Base-by-base conservation (phyloP, 2,888 invertebrate species). In the Dasypolia templi region DNA sequence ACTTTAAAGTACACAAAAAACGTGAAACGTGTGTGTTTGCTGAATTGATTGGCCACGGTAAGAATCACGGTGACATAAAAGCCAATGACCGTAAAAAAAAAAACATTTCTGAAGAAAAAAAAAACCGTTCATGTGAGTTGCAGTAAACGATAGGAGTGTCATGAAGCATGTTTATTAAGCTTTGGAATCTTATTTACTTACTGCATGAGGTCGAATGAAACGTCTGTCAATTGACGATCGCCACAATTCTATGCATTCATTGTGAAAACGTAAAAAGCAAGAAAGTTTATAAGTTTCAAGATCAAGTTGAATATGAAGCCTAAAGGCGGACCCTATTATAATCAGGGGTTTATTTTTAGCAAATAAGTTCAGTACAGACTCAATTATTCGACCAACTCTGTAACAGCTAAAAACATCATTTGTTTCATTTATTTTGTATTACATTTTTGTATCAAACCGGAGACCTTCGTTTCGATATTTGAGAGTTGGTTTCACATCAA, bases 251-350 rank as follows among this genome's bases (percentile, higher is more conserved):
- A 14, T 6, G 39, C 1, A 44, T 44, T 55, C 29, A 39, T 63
- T n/a, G 4, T 14, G 26, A 35, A 44, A 63, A 46, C 1, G 0
- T 46, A 39, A 49, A 32, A 63, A 55, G 17, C n/a, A 35, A 42
- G 35, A 49, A 49, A 29, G 14, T 64, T 32, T 32, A 22, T 14
- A 72, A 32, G 3, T 26, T 53, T 35, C 19, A 73, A 55, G 26
- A 63, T 61, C 22, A 61, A 61, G 46, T 22, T 68, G 29, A 56
- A 77, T 49, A 56, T 12, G 7, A 74, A 74, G 74, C 74, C 46
- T 77, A 29, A 61, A 72, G 39, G 58, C 69, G 29, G 7, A 51
- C 69, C 78, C 78, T 68, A 59, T 35, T 63, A 42, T 75, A 69
- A 6, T 61, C 29, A 61, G 79, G 70, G 59, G 26, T 78, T 77